Conservation (phyloP, 2,888 invertebrate species). For the Ochropleura leucogaster region DNA sequence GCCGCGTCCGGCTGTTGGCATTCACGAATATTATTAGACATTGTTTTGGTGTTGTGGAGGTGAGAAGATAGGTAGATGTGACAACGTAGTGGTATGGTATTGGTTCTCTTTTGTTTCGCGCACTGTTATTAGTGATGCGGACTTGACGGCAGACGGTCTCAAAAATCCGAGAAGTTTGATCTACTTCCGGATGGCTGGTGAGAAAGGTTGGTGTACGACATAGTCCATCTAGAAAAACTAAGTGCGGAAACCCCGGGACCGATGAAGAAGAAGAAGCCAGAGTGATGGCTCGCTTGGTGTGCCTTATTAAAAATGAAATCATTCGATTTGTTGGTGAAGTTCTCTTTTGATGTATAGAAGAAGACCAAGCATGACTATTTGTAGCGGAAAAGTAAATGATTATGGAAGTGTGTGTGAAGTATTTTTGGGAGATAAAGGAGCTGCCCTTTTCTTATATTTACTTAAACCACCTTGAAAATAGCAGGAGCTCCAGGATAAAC, state of each 20-base stretch:
- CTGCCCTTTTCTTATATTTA: background rate
- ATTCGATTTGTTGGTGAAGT: background rate
- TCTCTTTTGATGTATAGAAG: background rate
- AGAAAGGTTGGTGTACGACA: too few relatives aligned
- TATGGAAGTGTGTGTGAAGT: too few relatives aligned
- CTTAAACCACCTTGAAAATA: background rate
- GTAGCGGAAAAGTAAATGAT: too few relatives aligned
- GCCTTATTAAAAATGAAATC: background rate
- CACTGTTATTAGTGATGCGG: background rate
- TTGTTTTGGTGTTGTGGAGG: slow-evolving; percentile 39
- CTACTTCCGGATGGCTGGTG: too few relatives aligned
- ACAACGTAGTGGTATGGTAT: background rate
- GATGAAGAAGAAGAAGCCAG: too few relatives aligned
- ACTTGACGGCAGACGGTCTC: too few relatives aligned
- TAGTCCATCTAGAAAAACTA: too few relatives aligned
- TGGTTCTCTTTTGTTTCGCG: background rate
- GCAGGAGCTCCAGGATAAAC: background rate
- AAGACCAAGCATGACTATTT: background rate
- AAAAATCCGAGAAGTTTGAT: too few relatives aligned
- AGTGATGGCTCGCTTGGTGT: background rate
- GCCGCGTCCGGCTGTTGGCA: slow-evolving; percentile 60
- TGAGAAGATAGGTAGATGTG: slow-evolving; percentile 36
- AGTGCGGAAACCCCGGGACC: too few relatives aligned
- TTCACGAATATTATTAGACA: slow-evolving; percentile 60
- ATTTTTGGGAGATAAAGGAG: background rate